Evolutionary conservation across 2,797 vertebrate genomes (phyloP).

Genomic region (Cuniculus paca): DNA sequence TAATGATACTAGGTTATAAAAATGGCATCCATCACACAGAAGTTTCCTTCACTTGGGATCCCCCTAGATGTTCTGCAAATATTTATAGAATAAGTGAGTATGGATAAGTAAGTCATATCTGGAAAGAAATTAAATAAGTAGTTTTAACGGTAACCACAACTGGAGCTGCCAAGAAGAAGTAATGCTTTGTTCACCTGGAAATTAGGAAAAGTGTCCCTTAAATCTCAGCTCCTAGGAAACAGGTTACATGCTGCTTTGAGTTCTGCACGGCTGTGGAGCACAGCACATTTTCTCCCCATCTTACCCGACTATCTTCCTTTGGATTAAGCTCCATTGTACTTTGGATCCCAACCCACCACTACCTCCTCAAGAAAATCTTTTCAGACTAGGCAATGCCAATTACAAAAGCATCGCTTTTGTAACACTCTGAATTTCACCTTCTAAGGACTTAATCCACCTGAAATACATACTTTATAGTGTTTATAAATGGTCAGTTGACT

Average conservation of each 20-base stretch:
- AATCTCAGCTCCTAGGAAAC: constrained; percentile 18
- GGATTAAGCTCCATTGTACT: neutral
- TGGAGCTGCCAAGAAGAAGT: constrained; percentile 14
- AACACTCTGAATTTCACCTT: neutral
- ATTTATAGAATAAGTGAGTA: constrained; percentile 59
- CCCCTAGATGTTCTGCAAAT: constrained; percentile 50
- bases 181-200: neutral
- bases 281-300: neutral
- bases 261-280: neutral
- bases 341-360: neutral
- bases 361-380: constrained; percentile 8
- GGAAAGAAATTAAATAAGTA: constrained; percentile 64
- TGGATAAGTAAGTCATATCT: constrained; percentile 45
- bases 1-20: constrained; percentile 4
- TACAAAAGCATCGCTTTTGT: neutral
- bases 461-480: neutral
- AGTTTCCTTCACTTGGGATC: constrained; percentile 35
- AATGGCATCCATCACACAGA: constrained; percentile 2
- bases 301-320: neutral
- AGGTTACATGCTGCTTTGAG: neutral
- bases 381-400: neutral
- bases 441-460: neutral
- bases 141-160: constrained; percentile 7
- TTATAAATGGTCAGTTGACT: neutral
- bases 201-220: neutral